Evolutionary conservation across 2,888 invertebrate genomes (phyloP), one percentile per base, ranked within the genome.

Genomic region (Agapetus fuscipes): DNA sequence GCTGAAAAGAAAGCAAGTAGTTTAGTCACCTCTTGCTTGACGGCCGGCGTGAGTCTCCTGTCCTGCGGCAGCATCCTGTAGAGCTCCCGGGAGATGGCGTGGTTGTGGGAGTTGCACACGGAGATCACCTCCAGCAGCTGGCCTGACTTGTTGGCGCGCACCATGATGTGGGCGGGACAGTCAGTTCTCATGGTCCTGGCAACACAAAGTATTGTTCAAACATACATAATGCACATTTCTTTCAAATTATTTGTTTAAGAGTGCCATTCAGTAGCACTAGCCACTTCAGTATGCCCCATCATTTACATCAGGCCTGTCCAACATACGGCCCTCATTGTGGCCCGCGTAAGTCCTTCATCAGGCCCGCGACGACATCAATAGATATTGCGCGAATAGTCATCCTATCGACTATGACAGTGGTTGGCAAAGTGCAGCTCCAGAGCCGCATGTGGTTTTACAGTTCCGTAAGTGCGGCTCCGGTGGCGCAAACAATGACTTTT

Each of bases 41-140:
- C 20, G 11, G 31, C 17, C 3, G 43, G 43, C 3, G 38, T 56
- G 2, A 61, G 48, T 46, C 60, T 58, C 7, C 61, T 53, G 40
- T 61, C 60, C 48, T 61, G 61, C 1, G 61, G 61, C 15, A 61
- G 49, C 39, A 54, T 58, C 41, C 59, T 57, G 45, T 58, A 61
- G 11, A 60, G 50, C 46, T 61, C 58, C 54, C 60, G 60, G 2
- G 62, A 61, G 25, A 63, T 61, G 48, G 63, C 62, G 39, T 64
- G 64, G 51, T 64, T 63, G 48, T 64, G 64, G 20, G 61, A 57
- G 42, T 64, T 62, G 46, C 63, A 62, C 9, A 64, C 61, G 40
- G 62, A 60, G n/a, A 62, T 60, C 2, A 64, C 64, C 53, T 64
- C 63, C 20, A 64, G 46, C 44, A 61, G 59, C 24, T 56, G 57